These are phyloP conservation scores for Umimayanthus kanabou DNA, from an alignment of 92 coral and sea anemone species.

Conservation along the genomic window DNA sequence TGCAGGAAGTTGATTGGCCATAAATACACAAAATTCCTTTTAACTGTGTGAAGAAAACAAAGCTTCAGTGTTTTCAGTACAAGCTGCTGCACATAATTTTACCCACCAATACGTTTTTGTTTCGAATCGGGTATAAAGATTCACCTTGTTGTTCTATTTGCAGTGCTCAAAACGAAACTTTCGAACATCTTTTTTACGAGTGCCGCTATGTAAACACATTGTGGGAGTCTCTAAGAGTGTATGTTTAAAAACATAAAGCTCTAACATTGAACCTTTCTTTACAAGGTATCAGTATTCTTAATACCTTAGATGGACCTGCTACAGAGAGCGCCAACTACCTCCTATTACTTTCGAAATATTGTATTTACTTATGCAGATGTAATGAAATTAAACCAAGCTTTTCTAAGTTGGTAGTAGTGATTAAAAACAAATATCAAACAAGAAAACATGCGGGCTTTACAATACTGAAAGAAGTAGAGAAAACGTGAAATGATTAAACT, in stretches of 20 bases:
- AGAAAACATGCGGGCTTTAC: no score
- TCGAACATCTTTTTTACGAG: not conserved
- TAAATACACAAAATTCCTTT: not conserved
- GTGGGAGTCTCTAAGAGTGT: not conserved
- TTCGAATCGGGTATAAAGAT: not conserved
- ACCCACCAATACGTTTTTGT: not conserved
- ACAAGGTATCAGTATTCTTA: no score
- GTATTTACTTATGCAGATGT: not conserved
- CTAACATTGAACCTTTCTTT: not conserved
- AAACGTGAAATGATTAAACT: no score
- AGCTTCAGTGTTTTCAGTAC: constrained; percentile 1
- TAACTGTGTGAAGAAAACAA: not conserved
- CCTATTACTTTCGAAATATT: not conserved
- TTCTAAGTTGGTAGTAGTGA: not conserved
- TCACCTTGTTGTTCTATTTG: not conserved
- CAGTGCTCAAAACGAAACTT: not conserved
- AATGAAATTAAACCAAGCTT: not conserved
- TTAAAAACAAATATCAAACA: no score
- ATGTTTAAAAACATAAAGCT: not conserved
- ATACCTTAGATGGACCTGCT: not conserved
- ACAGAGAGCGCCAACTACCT: not conserved
- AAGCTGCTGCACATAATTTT: not conserved
- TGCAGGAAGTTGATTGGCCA: not conserved
- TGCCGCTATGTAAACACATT: not conserved
- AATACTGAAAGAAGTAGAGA: not conserved